A percentile compares a stretch with the other conserved stretches of the same genome.
Evolutionary conservation across 2,797 vertebrate species (phyloP).

Genomic region (Alcedo quadribrachys): DNA sequence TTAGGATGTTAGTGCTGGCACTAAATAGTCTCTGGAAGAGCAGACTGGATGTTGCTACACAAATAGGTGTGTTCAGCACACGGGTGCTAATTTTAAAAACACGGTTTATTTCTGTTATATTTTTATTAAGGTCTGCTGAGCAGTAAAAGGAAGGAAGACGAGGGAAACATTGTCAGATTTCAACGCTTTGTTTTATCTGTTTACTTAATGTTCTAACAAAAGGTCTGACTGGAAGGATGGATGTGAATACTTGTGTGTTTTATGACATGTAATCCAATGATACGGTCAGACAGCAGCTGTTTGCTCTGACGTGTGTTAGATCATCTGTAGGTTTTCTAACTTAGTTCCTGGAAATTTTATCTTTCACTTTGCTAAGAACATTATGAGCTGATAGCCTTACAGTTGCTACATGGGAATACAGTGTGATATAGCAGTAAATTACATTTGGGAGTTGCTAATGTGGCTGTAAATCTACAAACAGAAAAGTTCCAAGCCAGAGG

Average conservation of each 20-base stretch:
- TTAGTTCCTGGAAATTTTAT: constrained; percentile 28
- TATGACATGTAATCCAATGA: background rate
- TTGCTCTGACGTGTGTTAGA: background rate
- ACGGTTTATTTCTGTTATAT: background rate
- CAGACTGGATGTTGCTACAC: background rate
- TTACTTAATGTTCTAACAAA: background rate
- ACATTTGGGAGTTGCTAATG: constrained; percentile 1
- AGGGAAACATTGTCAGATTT: background rate
- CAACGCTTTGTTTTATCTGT: background rate
- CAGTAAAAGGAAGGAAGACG: background rate
- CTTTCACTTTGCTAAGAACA: background rate
- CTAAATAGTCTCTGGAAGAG: background rate
- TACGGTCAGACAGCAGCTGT: background rate
- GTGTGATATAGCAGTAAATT: background rate
- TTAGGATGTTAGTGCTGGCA: background rate
- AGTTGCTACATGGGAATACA: background rate
- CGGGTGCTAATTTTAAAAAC: background rate
- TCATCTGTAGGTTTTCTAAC: background rate
- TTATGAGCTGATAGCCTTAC: background rate
- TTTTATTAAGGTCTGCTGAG: background rate
- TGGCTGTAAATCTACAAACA: constrained; percentile 1
- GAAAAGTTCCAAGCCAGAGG: background rate
- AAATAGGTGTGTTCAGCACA: background rate
- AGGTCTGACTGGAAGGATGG: background rate
- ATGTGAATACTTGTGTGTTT: background rate